Conservation (phyloP, 1,140 invertebrate species). For the Ladona fulva region DNA sequence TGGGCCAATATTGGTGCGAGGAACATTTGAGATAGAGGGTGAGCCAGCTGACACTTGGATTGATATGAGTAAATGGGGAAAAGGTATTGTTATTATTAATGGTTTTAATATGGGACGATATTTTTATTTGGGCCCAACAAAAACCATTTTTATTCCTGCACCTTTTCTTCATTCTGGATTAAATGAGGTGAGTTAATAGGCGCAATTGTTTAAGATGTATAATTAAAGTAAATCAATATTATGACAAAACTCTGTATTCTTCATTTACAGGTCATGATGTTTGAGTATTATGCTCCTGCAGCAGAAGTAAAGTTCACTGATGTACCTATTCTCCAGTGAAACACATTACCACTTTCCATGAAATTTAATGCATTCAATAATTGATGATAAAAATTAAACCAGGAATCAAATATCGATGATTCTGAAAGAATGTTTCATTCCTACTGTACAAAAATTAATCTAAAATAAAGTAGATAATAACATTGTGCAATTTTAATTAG, state of each 20-base stretch:
- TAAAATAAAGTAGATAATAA: no score
- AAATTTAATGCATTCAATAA: no score
- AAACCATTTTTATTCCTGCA: slow-evolving; percentile 48
- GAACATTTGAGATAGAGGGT: slow-evolving; percentile 27
- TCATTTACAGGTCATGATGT: slow-evolving; percentile 29
- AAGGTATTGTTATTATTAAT: slow-evolving; percentile 55
- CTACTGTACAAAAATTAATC: no score
- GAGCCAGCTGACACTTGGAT: slow-evolving; percentile 33
- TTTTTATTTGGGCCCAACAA: slow-evolving; percentile 44
- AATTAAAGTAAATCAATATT: neutral
- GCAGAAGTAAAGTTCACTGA: slow-evolving; percentile 25
- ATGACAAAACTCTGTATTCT: slow-evolving; percentile 16
- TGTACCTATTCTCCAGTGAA: slow-evolving; percentile 21
- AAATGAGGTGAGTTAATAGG: slow-evolving; percentile 37
- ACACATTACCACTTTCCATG: no score
- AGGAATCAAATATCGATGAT: no score
- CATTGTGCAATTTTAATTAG: no score
- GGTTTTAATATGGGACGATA: slow-evolving; percentile 54
- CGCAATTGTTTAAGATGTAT: neutral
- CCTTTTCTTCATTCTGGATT: slow-evolving; percentile 41
- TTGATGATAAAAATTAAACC: no score
- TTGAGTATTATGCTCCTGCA: slow-evolving; percentile 28
- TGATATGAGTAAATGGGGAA: slow-evolving; percentile 39
- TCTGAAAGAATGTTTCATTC: no score
- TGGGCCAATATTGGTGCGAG: slow-evolving; percentile 30